phyloP scores from a whole-genome alignment of 2,797 vertebrate species.

The Danio aesculapii region DNA sequence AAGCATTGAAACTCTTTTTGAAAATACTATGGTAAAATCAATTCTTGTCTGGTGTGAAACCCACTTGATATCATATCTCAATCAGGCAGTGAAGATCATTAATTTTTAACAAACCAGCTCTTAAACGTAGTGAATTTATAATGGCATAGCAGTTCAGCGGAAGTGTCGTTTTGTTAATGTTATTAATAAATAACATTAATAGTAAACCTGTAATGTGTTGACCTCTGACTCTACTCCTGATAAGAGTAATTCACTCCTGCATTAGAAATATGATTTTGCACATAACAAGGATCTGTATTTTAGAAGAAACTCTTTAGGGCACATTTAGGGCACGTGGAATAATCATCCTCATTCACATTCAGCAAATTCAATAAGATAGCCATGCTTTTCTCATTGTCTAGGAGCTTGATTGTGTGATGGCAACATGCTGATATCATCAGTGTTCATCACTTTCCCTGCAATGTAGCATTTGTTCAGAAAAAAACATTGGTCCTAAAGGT shows the following conservation, averaged over 20 bases:
- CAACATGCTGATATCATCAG: constrained; percentile 14
- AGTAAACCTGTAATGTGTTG: background rate
- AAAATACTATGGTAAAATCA: no score
- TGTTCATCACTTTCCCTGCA: background rate
- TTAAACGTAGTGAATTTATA: no score
- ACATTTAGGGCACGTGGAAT: background rate
- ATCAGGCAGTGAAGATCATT: no score
- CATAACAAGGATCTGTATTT: background rate
- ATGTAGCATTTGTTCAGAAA: background rate
- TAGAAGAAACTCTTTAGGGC: background rate
- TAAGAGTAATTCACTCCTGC: background rate
- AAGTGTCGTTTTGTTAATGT: no score
- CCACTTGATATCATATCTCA: no score
- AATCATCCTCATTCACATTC: constrained; percentile 1
- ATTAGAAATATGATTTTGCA: background rate
- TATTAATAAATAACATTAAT: background rate
- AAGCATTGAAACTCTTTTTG: no score
- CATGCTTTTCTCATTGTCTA: background rate
- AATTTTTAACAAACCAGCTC: no score
- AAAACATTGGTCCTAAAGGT: no score
- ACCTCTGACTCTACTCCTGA: background rate
- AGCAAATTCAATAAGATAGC: constrained; percentile 11
- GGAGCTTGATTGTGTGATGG: background rate
- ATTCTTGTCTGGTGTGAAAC: no score
- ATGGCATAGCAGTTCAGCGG: no score